These are phyloP conservation scores for Embiotoca jacksoni DNA, from an alignment of 2,113 vertebrate species.

Conservation along the genomic window DNA sequence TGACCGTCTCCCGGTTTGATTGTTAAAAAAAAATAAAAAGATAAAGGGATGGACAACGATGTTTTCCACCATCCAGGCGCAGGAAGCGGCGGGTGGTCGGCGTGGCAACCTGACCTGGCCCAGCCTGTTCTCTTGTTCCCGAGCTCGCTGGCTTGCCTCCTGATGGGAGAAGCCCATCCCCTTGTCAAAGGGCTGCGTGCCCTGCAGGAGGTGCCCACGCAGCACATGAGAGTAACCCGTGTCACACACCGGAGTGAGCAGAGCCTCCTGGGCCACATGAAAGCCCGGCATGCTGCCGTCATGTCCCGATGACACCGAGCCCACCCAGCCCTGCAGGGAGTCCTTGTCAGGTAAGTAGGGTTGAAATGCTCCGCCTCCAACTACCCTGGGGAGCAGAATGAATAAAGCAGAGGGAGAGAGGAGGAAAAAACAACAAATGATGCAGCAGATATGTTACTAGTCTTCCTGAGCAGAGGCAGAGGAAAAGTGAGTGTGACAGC, in stretches of 20 bases:
- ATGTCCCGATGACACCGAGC: conserved; percentile 69
- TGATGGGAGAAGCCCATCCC: conserved; percentile 80
- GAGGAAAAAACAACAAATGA: background rate
- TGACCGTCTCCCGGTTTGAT: conserved; percentile 23
- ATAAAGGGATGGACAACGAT: conserved; percentile 59
- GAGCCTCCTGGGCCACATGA: conserved; percentile 80
- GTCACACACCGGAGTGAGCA: conserved; percentile 85
- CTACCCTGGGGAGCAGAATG: conserved; percentile 56
- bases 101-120: conserved; percentile 77
- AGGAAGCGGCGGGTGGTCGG: conserved; percentile 62
- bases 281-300: conserved; percentile 71
- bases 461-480: background rate
- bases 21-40: conserved; percentile 34
- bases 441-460: background rate
- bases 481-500: no score
- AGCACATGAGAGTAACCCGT: conserved; percentile 81
- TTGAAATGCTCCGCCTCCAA: conserved; percentile 82
- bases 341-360: conserved; percentile 83
- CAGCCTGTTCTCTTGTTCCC: conserved; percentile 78
- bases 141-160: conserved; percentile 69
- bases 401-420: background rate
- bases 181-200: conserved; percentile 80
- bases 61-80: conserved; percentile 52
- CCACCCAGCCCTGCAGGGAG: conserved; percentile 77
- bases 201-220: conserved; percentile 74